phyloP scores from a whole-genome alignment of 2,888 invertebrate genomes.

The Biston stratarius region DNA sequence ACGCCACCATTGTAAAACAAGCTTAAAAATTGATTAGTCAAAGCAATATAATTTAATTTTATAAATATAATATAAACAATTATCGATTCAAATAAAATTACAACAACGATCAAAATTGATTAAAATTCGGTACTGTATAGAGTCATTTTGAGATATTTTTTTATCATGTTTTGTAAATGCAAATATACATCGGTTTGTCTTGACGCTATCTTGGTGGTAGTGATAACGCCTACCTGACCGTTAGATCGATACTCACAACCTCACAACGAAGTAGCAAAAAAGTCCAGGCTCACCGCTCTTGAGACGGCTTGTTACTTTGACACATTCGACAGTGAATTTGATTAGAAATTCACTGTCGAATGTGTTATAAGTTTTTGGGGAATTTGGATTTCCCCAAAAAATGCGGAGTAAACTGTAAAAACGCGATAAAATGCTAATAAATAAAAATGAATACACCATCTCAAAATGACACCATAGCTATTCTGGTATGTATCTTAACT shows the following conservation, averaged over 20 bases:
- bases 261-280: no score
- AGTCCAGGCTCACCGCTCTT: no score
- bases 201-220: no score
- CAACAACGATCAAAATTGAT: constrained; percentile 5
- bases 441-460: not conserved
- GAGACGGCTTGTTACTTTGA: no score
- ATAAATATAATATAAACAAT: constrained; percentile 2
- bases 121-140: not conserved
- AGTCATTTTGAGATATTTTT: not conserved
- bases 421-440: not conserved
- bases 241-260: no score
- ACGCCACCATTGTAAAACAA: not conserved
- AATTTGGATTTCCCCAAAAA: no score
- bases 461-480: constrained; percentile 12
- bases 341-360: no score
- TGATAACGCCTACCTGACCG: no score
- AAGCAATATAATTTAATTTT: constrained; percentile 3
- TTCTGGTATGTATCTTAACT: constrained; percentile 1
- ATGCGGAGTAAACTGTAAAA: not conserved
- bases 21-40: constrained; percentile 6
- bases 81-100: constrained; percentile 5
- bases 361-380: no score
- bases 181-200: no score
- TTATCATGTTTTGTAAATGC: not conserved
- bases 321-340: no score